phyloP scores from a whole-genome alignment of 2,888 invertebrate species.

The Aporophyla lueneburgensis region DNA sequence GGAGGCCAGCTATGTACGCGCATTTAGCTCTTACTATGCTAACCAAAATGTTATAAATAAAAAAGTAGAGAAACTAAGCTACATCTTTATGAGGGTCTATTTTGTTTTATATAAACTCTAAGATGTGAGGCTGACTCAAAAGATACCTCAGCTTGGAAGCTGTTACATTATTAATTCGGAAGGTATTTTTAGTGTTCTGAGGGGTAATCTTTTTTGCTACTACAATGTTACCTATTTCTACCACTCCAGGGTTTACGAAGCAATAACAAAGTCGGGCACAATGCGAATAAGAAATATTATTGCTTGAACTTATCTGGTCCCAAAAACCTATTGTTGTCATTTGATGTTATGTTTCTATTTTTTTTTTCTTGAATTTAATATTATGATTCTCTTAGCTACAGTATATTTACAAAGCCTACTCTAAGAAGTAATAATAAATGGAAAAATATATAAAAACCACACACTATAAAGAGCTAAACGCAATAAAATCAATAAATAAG shows the following conservation, averaged over 20 bases:
- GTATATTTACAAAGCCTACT: background rate
- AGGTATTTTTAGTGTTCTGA: background rate
- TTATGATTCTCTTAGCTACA: background rate
- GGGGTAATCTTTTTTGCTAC: background rate
- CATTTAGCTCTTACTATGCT: slow-evolving; percentile 66
- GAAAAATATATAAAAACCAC: slow-evolving; percentile 24
- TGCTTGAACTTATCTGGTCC: background rate
- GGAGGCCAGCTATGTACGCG: slow-evolving; percentile 43
- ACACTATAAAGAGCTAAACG: slow-evolving; percentile 63
- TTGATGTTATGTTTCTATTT: background rate
- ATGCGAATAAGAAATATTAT: background rate
- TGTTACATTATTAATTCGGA: background rate
- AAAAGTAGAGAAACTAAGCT: background rate
- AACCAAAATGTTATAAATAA: background rate
- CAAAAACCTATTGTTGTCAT: background rate
- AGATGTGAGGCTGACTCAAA: background rate
- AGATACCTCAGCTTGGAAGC: background rate
- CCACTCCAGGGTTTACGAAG: background rate
- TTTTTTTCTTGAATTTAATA: background rate
- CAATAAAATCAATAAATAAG: slow-evolving; percentile 60
- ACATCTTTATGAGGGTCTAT: background rate
- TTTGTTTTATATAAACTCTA: slow-evolving; percentile 29
- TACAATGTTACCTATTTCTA: background rate
- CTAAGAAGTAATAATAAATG: background rate
- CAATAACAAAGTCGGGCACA: background rate